phyloP scores from a whole-genome alignment of 1,140 invertebrate genomes.

The Nasonia giraulti region DNA sequence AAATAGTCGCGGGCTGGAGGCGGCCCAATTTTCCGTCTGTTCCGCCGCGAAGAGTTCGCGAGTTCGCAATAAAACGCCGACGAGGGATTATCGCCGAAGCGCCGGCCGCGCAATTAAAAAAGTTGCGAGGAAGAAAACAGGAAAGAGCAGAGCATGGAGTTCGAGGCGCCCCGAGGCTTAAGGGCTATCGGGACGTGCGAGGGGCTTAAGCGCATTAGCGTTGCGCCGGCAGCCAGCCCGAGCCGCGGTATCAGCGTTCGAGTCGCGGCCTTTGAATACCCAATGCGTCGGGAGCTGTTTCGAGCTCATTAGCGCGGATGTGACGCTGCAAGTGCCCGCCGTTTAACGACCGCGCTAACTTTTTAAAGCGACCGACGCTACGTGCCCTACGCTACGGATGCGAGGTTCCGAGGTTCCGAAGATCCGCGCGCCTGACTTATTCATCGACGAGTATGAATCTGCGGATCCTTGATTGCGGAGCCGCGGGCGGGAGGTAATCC shows the following conservation, averaged over 20 bases:
- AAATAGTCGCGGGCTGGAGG: not conserved
- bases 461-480: too few species aligned
- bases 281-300: conserved; percentile 44
- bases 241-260: conserved; percentile 22
- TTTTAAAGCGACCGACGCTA: conserved; percentile 43
- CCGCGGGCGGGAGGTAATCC: not conserved
- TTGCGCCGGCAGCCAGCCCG: conserved; percentile 3
- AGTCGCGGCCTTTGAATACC: conserved; percentile 44
- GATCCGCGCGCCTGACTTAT: not conserved
- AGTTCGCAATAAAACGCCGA: conserved; percentile 42
- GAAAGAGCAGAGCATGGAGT: not conserved
- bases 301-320: conserved; percentile 49
- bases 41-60: not conserved
- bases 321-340: conserved; percentile 34
- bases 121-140: not conserved
- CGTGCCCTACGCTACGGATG: too few species aligned
- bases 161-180: conserved; percentile 34
- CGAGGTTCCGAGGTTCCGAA: too few species aligned
- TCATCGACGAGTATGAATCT: not conserved
- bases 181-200: conserved; percentile 39
- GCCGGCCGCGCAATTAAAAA: not conserved
- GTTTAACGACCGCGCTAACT: conserved; percentile 40
- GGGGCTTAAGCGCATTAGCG: conserved; percentile 39
- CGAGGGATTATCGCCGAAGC: not conserved
- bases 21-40: not conserved